These are phyloP conservation scores for Macrochelys suwanniensis DNA, from an alignment of 2,797 vertebrate species.

Conservation along the genomic window DNA sequence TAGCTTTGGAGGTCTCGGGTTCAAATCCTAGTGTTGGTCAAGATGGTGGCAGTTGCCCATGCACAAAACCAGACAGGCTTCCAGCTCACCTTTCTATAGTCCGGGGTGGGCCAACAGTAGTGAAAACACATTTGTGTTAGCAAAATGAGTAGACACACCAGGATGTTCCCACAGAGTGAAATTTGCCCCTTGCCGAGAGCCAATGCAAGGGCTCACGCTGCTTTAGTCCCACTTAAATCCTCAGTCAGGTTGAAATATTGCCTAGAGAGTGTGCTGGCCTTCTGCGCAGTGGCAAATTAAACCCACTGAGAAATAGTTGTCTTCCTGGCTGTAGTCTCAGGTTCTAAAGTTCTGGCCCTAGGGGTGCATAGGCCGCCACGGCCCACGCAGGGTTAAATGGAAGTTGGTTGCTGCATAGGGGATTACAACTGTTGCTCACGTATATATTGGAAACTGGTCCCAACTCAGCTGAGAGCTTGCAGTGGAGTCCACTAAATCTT, in stretches of 20 bases:
- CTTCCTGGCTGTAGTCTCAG: not conserved
- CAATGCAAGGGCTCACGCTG: too few species aligned
- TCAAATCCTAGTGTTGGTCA: rapidly evolving
- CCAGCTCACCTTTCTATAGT: not conserved
- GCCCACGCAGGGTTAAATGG: not conserved
- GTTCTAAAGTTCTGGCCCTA: not conserved
- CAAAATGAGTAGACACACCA: rapidly evolving
- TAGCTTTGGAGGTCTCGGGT: rapidly evolving
- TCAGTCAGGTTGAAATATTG: not conserved
- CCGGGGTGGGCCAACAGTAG: not conserved
- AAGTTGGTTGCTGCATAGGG: rapidly evolving
- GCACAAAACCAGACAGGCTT: not conserved
- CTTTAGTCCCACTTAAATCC: not conserved
- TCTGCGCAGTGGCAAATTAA: not conserved
- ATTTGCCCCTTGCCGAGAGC: too few species aligned
- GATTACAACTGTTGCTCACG: not conserved
- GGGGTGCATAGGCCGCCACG: not conserved
- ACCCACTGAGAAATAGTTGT: not conserved
- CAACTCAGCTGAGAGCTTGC: not conserved
- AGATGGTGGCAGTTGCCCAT: not conserved
- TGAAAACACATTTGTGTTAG: not conserved
- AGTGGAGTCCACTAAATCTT: not conserved
- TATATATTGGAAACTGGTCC: not conserved
- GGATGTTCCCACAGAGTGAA: rapidly evolving
- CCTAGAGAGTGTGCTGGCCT: not conserved